Evolutionary conservation across 2,888 invertebrate genomes (phyloP).

Genomic region (Ophion ellenae): DNA sequence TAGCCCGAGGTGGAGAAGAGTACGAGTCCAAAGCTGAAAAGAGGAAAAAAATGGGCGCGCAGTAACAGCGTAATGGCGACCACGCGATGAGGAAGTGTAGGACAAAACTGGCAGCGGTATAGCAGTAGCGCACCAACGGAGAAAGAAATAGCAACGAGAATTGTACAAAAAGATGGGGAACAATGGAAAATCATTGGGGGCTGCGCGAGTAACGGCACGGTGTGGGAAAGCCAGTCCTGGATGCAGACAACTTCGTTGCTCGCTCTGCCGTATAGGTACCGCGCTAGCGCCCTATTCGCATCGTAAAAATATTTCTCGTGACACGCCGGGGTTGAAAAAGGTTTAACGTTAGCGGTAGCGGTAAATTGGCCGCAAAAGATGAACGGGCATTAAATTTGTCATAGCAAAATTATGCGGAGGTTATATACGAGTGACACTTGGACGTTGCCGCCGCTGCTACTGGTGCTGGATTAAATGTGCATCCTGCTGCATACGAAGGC

Average conservation of each 20-base stretch:
- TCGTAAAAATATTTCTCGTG: conserved; percentile 66
- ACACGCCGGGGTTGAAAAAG: conserved; percentile 23
- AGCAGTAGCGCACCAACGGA: conserved; percentile 5
- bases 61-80: conserved; percentile 30
- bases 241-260: conserved; percentile 37
- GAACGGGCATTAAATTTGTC: conserved; percentile 67
- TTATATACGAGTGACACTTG: conserved; percentile 64
- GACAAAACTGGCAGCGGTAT: conserved; percentile 7
- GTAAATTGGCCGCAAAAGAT: conserved; percentile 66
- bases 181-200: conserved; percentile 56
- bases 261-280: conserved; percentile 4
- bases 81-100: conserved; percentile 28
- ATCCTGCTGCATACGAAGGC: conserved; percentile 33
- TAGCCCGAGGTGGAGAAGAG: conserved; percentile 1
- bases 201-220: conserved; percentile 13
- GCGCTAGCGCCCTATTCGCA: conserved; percentile 15
- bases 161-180: conserved; percentile 49
- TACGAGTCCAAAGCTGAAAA: conserved; percentile 7
- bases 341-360: conserved; percentile 11
- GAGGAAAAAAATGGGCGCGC: conserved; percentile 23
- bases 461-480: conserved; percentile 17
- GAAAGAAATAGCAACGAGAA: conserved; percentile 20
- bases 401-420: conserved; percentile 63
- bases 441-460: conserved; percentile 30
- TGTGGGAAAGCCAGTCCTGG: conserved; percentile 5